A percentile compares a stretch with the other conserved stretches of the same genome.
Evolutionary conservation across 2,888 invertebrate species (phyloP).

Genomic region (Microctonus brassicae): DNA sequence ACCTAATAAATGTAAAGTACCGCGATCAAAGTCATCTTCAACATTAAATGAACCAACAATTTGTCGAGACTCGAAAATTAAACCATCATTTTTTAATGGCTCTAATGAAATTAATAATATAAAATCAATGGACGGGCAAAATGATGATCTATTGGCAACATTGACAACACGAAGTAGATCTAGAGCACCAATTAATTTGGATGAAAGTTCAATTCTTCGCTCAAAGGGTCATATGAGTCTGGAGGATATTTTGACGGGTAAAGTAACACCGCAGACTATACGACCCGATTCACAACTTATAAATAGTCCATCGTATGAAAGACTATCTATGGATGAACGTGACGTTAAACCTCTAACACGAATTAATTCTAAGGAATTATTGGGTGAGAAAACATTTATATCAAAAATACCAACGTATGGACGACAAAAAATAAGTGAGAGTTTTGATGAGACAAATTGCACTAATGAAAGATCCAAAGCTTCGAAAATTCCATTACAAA

Average conservation of each 20-base stretch:
- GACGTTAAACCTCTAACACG: neutral
- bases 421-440: conserved; percentile 42
- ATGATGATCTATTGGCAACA: conserved; percentile 59
- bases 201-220: conserved; percentile 56
- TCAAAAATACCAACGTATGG: conserved; percentile 58
- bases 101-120: conserved; percentile 31
- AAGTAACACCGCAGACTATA: conserved; percentile 46
- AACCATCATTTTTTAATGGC: conserved; percentile 15
- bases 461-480: conserved; percentile 44
- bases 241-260: conserved; percentile 61
- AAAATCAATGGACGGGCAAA: conserved; percentile 48
- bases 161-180: conserved; percentile 62
- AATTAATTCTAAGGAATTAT: conserved; percentile 42
- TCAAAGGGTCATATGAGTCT: conserved; percentile 61
- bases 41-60: conserved; percentile 29
- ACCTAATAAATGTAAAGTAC: neutral
- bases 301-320: conserved; percentile 22
- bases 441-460: conserved; percentile 42
- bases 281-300: conserved; percentile 41
- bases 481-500: conserved; percentile 59
- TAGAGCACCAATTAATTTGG: conserved; percentile 62
- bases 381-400: conserved; percentile 52
- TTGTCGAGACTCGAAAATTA: conserved; percentile 10
- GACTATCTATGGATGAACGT: conserved; percentile 7
- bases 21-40: conserved; percentile 37